A percentile compares a stretch with the other conserved stretches of the same genome.
phyloP scores from a whole-genome alignment of 2,797 vertebrate genomes.

The Phrynocephalus vlangalii region DNA sequence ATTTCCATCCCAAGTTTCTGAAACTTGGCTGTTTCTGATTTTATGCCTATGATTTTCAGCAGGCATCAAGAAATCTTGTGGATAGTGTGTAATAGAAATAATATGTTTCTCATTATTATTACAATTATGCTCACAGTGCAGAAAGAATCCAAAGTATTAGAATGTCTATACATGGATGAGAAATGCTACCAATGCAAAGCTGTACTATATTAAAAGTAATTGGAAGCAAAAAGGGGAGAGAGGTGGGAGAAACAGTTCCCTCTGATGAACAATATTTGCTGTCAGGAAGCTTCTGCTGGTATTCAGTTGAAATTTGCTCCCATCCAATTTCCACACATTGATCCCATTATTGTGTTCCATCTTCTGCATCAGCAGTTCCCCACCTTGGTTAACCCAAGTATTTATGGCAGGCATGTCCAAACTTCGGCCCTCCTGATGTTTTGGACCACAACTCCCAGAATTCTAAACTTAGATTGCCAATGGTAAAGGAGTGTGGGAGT shows the following conservation, averaged over 20 bases:
- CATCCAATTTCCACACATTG: background rate
- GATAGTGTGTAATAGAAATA: conserved; percentile 36
- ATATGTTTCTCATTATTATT: conserved; percentile 51
- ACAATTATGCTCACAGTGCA: conserved; percentile 36
- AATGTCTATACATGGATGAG: conserved; percentile 59
- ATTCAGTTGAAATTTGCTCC: background rate
- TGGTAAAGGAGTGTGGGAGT: too few relatives aligned
- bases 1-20: background rate
- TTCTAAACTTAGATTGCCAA: too few relatives aligned
- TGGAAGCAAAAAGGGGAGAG: conserved; percentile 49
- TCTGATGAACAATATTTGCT: background rate
- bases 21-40: conserved; percentile 55
- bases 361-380: too few relatives aligned
- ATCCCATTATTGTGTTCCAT: background rate
- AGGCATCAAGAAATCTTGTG: conserved; percentile 38
- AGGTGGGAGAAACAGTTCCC: too few relatives aligned
- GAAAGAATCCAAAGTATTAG: conserved; percentile 62
- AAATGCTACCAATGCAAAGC: conserved; percentile 60
- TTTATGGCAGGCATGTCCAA: too few relatives aligned
- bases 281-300: background rate
- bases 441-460: too few relatives aligned
- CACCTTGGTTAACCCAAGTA: too few relatives aligned
- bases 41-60: conserved; percentile 44
- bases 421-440: too few relatives aligned
- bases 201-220: conserved; percentile 42